phyloP scores from a whole-genome alignment of 2,113 vertebrate genomes.

The Thymallus thymallus region DNA sequence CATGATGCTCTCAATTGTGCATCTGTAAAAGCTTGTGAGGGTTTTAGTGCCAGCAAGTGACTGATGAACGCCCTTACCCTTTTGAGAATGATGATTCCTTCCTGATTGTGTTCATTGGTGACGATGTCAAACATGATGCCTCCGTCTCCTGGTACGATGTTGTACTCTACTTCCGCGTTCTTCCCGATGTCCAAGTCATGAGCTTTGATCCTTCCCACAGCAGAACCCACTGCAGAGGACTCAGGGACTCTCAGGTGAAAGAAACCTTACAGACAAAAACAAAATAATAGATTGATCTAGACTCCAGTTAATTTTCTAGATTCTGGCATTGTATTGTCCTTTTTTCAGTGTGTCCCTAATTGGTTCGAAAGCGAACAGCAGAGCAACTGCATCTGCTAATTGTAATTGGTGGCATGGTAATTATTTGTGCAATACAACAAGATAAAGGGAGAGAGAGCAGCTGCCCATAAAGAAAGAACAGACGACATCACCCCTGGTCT shows the following conservation, averaged over 20 bases:
- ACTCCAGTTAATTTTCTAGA: background rate
- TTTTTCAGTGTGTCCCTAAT: background rate
- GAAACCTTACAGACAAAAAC: conserved; percentile 77
- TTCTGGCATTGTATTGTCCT: background rate
- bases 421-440: background rate
- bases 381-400: background rate
- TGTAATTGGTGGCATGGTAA: too few species aligned
- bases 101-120: conserved; percentile 91
- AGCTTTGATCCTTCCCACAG: conserved; percentile 92
- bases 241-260: conserved; percentile 95
- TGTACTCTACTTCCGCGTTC: conserved; percentile 96
- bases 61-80: conserved; percentile 72
- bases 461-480: background rate
- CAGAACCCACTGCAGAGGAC: conserved; percentile 84
- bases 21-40: too few species aligned
- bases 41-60: background rate
- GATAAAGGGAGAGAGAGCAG: background rate
- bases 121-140: conserved; percentile 92
- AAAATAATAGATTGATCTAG: conserved; percentile 12
- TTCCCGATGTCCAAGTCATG: conserved; percentile 91
- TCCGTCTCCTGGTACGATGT: conserved; percentile 93
- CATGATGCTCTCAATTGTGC: too few species aligned
- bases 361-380: background rate
- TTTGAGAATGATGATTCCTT: conserved; percentile 91
- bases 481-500: conserved; percentile 30